Base-by-base conservation (phyloP, 2,888 invertebrate genomes). In the Dione juno region DNA sequence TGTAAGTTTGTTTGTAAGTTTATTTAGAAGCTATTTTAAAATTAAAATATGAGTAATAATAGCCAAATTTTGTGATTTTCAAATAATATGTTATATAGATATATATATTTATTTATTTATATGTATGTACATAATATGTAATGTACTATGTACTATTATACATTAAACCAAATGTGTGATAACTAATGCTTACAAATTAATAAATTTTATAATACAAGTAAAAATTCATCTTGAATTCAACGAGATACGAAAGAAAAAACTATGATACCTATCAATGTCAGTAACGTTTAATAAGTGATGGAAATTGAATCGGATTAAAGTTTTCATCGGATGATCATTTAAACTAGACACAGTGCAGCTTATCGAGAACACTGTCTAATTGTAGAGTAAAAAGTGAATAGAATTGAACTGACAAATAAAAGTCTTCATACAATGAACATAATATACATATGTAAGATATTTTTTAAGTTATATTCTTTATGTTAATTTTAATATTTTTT, bases 231-330 rank as follows among this genome's bases (percentile, higher is more conserved):
- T n/a, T 37, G 5, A 37, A 37, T 37, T 37, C 10, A 54, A 37
- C n/a, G n/a, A 35, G n/a, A 37, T 9, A 11, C 16, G n/a, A 37
- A 37, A 54, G 54, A 16, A 10, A 54, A 54, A 54, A 37, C 35
- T n/a, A 54, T 21, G 35, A 53, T 53, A 35, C n/a, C 54, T n/a
- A 35, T 54, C 54, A 37, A 3, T 54, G 54, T 54, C 54, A 54
- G 37, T 35, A 37, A 54, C 35, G 35, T 37, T 54, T 54, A 54
- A 54, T 54, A 16, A 54, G 35, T 10, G 35, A 54, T 35, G 37
- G 35, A 54, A 37, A 54, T 54, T 54, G n/a, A 16, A 54, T 54
- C 9, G 37, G 54, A 54, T 54, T 54, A 54, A n/a, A 54, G 35
- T n/a, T 54, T 54, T 54, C 54, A 35, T 54, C 54, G 10, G 54